Evolutionary conservation across 2,113 vertebrate species (phyloP), one percentile per base, ranked within the genome.

Genomic region (Urocolius indicus): DNA sequence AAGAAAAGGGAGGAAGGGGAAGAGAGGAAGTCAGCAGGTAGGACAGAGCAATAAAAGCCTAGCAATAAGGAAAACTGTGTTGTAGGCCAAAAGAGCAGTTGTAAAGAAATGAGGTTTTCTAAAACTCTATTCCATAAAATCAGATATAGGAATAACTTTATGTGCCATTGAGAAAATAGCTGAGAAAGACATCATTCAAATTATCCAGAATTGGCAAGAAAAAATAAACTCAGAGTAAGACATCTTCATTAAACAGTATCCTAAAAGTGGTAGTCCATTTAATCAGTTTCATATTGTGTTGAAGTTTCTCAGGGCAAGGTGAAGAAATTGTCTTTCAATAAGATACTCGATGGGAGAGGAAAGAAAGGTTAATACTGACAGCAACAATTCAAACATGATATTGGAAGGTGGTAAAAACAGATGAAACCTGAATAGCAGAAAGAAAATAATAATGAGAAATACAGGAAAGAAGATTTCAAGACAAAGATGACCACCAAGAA

Each of bases 291-390:
- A 16, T 46, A 24, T 46, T 62, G 13, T 21, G 41, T 5, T 61
- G 29, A 79, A 49, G 66, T 77, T 65, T 88, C 9, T 76, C 9
- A 61, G 9, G 2, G 2, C 52, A 38, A 83, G 19, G 7, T 63
- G 34, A 67, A 73, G 45, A 72, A 49, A 27, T 12, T 46, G 0
- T 32, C 9, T 13, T 68, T 79, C 16, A 46, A 8, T 19, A 51
- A 65, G 13, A 29, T 32, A 43, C 1, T 16, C 0, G 5, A 7
- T 9, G 10, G 29, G 11, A 84, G 11, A 61, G 5, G 14, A 45
- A 75, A 75, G 13, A 74, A 6, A 3, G 23, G 3, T 24, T 21
- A 12, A 13, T 14, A 61, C 5, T 57, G 29, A 26, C 0, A 6
- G 2, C 29, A 65, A 1, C 24, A 43, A 73, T 41, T 7, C 30